Conservation (phyloP, 2,888 invertebrate species). For the Rutpela maculata region DNA sequence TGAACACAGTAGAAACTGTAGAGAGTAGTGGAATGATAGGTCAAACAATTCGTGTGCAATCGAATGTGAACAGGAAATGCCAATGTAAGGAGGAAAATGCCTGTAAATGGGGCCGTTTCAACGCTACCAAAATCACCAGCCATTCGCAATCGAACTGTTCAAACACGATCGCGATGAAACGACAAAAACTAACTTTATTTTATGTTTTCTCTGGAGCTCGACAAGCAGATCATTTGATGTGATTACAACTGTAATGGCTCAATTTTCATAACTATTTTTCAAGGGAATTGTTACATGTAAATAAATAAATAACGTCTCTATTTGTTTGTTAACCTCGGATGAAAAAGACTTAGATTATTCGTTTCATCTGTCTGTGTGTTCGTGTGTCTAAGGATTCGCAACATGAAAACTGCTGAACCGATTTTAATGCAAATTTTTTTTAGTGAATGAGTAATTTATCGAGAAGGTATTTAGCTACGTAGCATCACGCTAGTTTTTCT, state of each 20-base stretch:
- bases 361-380: too few relatives aligned
- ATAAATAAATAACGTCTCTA: too few relatives aligned
- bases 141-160: constrained; percentile 57
- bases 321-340: too few relatives aligned
- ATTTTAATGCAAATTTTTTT: too few relatives aligned
- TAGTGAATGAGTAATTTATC: too few relatives aligned
- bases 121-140: constrained; percentile 65
- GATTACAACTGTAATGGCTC: constrained; percentile 19
- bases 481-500: too few relatives aligned
- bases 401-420: too few relatives aligned
- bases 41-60: constrained; percentile 74
- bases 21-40: constrained; percentile 69
- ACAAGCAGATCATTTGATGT: constrained; percentile 13
- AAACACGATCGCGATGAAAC: constrained; percentile 58
- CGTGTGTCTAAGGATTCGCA: too few relatives aligned
- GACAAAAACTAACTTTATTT: constrained; percentile 59
- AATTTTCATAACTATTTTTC: not conserved
- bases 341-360: too few relatives aligned
- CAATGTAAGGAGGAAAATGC: constrained; percentile 74
- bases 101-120: constrained; percentile 73
- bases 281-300: not conserved
- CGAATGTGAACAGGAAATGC: constrained; percentile 74
- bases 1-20: constrained; percentile 57
- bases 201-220: constrained; percentile 52
- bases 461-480: too few relatives aligned